These are phyloP conservation scores for Brachypterus glaber DNA, from an alignment of 2,888 invertebrate species.

Conservation along the genomic window DNA sequence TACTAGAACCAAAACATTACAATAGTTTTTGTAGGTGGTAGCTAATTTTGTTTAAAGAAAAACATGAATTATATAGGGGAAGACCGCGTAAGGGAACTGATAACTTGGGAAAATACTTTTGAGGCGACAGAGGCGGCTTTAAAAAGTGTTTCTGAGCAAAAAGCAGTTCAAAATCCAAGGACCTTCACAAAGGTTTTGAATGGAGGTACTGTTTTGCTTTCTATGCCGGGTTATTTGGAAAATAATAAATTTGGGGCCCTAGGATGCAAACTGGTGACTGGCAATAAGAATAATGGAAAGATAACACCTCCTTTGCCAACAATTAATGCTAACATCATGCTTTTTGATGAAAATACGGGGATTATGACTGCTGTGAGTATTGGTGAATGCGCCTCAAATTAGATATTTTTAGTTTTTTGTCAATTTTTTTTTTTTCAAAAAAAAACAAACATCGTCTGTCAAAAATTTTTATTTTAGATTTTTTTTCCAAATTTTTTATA, in stretches of 20 bases:
- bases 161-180: slow-evolving; percentile 35
- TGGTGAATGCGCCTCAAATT: too few species aligned
- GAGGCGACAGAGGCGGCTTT: slow-evolving; percentile 40
- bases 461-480: too few species aligned
- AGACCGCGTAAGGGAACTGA: slow-evolving; percentile 32
- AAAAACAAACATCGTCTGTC: too few species aligned
- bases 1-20: too few species aligned
- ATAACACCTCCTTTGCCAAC: slow-evolving; percentile 35
- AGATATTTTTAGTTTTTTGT: too few species aligned
- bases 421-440: too few species aligned
- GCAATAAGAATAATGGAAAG: slow-evolving; percentile 36
- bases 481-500: too few species aligned
- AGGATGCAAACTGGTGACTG: slow-evolving; percentile 45
- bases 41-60: too few species aligned
- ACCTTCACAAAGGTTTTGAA: slow-evolving; percentile 28
- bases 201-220: slow-evolving; percentile 29
- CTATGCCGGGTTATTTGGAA: slow-evolving; percentile 44
- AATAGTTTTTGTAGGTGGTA: too few species aligned
- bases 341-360: slow-evolving; percentile 41
- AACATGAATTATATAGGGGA: slow-evolving; percentile 31
- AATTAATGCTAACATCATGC: slow-evolving; percentile 40
- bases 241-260: slow-evolving; percentile 28
- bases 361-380: slow-evolving; percentile 38
- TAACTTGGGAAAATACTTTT: slow-evolving; percentile 39
- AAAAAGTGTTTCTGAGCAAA: slow-evolving; percentile 29